Evolutionary conservation across 2,888 invertebrate species (phyloP).

Genomic region (Xylota segnis): DNA sequence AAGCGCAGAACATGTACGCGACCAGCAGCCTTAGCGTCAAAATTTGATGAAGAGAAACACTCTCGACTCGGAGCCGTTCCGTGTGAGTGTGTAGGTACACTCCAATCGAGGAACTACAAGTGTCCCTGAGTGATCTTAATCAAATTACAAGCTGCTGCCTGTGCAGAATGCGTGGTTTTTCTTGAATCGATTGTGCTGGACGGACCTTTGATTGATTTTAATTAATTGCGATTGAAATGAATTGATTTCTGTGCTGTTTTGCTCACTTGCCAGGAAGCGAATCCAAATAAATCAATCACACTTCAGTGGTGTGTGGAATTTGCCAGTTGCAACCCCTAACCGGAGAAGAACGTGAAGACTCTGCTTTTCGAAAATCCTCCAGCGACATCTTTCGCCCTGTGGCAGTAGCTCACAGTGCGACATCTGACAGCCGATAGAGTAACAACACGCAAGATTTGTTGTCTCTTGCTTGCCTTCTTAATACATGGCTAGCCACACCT

Average conservation of each 20-base stretch:
- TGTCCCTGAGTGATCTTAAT: constrained; percentile 52
- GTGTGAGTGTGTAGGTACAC: constrained; percentile 10
- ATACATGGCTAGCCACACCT: constrained; percentile 43
- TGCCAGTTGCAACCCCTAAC: not conserved
- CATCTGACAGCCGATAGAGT: constrained; percentile 15
- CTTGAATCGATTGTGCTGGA: constrained; percentile 14
- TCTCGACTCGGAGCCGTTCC: constrained; percentile 32
- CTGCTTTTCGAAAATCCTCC: not conserved
- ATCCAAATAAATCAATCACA: not conserved
- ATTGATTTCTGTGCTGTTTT: constrained; percentile 40
- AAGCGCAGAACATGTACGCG: constrained; percentile 18
- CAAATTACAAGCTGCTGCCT: constrained; percentile 43
- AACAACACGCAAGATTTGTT: not conserved
- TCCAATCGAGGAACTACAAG: constrained; percentile 30
- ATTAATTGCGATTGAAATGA: constrained; percentile 59
- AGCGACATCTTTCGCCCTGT: constrained; percentile 21
- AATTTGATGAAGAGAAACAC: constrained; percentile 72
- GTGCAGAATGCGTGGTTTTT: constrained; percentile 7
- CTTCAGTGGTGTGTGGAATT: not conserved
- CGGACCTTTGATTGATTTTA: constrained; percentile 60
- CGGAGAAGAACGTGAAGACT: not conserved
- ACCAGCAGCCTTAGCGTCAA: constrained; percentile 60
- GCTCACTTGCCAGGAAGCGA: constrained; percentile 26
- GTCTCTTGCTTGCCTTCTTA: constrained; percentile 15
- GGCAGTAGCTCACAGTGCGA: not conserved